Percentiles rank a stretch among this genome's conserved stretches.
These are phyloP conservation scores for Sinocyclocheilus rhinocerous DNA, from an alignment of 2,113 vertebrate species.

Conservation along the genomic window DNA sequence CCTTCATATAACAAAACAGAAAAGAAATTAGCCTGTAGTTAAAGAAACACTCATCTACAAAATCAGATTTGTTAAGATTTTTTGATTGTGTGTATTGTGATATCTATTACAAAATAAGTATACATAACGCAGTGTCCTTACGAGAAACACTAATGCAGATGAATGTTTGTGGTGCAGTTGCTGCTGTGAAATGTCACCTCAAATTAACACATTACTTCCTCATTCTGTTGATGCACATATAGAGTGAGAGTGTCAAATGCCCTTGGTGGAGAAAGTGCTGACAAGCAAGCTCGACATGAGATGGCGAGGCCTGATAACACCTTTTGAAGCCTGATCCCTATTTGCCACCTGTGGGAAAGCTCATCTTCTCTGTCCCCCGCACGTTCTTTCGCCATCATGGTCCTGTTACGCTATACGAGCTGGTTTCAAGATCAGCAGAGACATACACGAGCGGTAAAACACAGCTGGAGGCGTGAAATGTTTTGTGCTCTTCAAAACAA, in stretches of 20 bases:
- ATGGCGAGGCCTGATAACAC: slow-evolving; percentile 38
- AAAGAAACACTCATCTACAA: background rate
- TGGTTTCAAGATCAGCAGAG: slow-evolving; percentile 26
- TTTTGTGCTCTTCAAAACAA: background rate
- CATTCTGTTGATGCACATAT: slow-evolving; percentile 20
- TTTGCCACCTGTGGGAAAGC: slow-evolving; percentile 36
- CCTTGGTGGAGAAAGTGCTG: slow-evolving; percentile 38
- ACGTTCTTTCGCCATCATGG: slow-evolving; percentile 32
- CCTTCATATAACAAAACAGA: background rate
- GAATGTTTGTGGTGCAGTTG: slow-evolving; percentile 8
- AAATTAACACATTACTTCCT: slow-evolving; percentile 34
- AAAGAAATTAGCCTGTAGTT: background rate
- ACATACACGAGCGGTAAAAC: background rate
- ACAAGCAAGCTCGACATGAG: slow-evolving; percentile 30
- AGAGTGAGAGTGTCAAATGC: slow-evolving; percentile 31
- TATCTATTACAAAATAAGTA: background rate
- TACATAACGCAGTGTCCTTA: background rate
- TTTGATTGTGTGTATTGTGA: background rate
- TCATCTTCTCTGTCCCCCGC: background rate
- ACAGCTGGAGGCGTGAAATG: background rate
- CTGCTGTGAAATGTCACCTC: slow-evolving; percentile 26
- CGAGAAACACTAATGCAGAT: slow-evolving; percentile 56
- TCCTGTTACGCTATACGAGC: slow-evolving; percentile 5
- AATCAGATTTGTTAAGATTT: background rate
- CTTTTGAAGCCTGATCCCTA: slow-evolving; percentile 4